A percentile compares a stretch with the other conserved stretches of the same genome.
phyloP scores from a whole-genome alignment of 1,140 invertebrate species.

The Choristoneura fumiferana region DNA sequence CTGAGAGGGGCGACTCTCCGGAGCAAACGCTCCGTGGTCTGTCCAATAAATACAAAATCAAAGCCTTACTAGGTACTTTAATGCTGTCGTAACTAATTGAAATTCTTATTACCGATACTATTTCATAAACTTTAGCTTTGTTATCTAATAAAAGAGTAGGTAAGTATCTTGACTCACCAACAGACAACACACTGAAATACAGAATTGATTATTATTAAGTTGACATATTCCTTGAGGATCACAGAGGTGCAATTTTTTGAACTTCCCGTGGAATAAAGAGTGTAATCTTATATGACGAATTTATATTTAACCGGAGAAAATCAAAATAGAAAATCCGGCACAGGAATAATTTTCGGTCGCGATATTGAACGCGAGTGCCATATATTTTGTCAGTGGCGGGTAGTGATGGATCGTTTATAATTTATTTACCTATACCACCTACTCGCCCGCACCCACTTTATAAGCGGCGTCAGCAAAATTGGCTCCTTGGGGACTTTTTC shows the following conservation, averaged over 20 bases:
- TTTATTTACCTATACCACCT: conserved; percentile 41
- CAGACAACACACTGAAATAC: too few relatives aligned
- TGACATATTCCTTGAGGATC: too few relatives aligned
- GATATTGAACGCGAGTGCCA: conserved; percentile 11
- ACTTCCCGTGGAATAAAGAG: too few relatives aligned
- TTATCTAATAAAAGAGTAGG: too few relatives aligned
- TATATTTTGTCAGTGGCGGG: conserved; percentile 37
- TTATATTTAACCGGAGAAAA: background rate
- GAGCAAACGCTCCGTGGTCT: background rate
- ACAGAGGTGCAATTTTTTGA: too few relatives aligned
- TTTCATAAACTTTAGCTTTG: too few relatives aligned
- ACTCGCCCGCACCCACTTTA: conserved; percentile 29
- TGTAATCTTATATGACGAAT: too few relatives aligned
- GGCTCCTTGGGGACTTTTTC: conserved; percentile 62
- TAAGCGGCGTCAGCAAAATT: conserved; percentile 51
- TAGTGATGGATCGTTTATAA: conserved; percentile 52
- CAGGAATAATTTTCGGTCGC: background rate
- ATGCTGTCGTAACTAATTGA: too few relatives aligned
- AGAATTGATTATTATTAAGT: too few relatives aligned
- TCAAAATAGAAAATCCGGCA: background rate
- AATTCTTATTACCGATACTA: too few relatives aligned
- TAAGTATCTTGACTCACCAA: too few relatives aligned
- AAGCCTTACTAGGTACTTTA: too few relatives aligned
- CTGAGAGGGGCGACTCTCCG: conserved; percentile 17
- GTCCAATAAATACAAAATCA: background rate